A percentile compares a stretch with the other conserved stretches of the same genome.
Conservation (phyloP, 2,113 vertebrate genomes). For the Poeciliopsis prolifica region DNA sequence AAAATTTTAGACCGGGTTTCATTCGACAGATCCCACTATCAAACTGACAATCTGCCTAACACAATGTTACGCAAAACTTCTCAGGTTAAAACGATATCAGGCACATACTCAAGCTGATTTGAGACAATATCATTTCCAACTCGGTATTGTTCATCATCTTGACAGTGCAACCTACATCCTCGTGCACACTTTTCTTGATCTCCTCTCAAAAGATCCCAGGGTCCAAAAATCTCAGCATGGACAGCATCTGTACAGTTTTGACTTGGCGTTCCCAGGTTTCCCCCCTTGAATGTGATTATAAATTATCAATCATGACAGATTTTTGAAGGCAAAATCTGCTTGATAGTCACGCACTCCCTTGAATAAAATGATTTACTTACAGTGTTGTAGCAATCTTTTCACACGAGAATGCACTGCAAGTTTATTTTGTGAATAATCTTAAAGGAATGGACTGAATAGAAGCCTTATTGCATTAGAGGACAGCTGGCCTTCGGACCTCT, state of each 20-base stretch:
- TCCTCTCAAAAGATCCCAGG: too few relatives aligned
- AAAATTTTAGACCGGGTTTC: background rate
- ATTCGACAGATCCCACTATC: background rate
- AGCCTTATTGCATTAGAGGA: slow-evolving; percentile 39
- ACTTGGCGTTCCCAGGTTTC: too few relatives aligned
- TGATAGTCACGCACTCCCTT: background rate
- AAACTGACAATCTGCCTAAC: background rate
- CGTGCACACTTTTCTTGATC: too few relatives aligned
- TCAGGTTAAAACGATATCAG: background rate
- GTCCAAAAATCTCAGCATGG: too few relatives aligned
- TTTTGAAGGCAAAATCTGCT: background rate
- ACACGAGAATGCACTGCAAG: slow-evolving; percentile 5
- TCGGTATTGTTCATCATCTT: background rate
- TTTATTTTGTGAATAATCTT: slow-evolving; percentile 6
- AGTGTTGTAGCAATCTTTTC: slow-evolving; percentile 15
- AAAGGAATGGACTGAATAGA: slow-evolving; percentile 33
- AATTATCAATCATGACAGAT: too few relatives aligned
- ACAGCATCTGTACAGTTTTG: too few relatives aligned
- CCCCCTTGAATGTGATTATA: too few relatives aligned
- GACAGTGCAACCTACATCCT: background rate
- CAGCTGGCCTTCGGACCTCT: slow-evolving; percentile 34
- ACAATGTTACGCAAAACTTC: background rate
- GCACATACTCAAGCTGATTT: background rate
- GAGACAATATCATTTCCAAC: background rate
- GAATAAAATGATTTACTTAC: slow-evolving; percentile 1